phyloP scores from a whole-genome alignment of 2,113 vertebrate species.

The Pardalotus punctatus region DNA sequence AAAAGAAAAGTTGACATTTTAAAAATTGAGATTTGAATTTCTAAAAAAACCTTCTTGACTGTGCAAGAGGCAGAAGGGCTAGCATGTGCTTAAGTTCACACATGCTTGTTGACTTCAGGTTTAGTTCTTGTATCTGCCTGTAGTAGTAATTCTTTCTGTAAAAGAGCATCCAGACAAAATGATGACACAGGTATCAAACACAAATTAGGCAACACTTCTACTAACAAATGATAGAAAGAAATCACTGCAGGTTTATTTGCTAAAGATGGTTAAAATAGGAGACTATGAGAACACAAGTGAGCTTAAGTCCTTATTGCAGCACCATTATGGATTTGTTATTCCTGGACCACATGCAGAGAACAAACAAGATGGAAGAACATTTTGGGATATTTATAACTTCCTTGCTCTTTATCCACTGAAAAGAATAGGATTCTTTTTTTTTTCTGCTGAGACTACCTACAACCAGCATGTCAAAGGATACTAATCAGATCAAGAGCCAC shows the following conservation, averaged over 20 bases:
- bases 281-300: not conserved
- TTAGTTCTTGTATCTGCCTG: not conserved
- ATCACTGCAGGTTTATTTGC: not conserved
- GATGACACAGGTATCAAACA: not conserved
- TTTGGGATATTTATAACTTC: not conserved
- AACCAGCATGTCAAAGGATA: not conserved
- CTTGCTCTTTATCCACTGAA: rapidly evolving
- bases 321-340: not conserved
- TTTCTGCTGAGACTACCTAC: not conserved
- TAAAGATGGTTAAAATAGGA: not conserved
- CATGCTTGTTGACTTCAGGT: not conserved
- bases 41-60: not conserved
- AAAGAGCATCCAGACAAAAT: not conserved
- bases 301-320: not conserved
- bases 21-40: not conserved
- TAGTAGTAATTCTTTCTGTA: not conserved
- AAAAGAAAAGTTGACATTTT: not conserved
- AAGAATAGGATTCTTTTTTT: rapidly evolving
- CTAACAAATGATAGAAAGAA: not conserved
- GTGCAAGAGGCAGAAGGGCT: not conserved
- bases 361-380: not conserved
- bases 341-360: not conserved
- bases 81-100: not conserved
- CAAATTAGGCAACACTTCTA: not conserved
- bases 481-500: not conserved